phyloP scores from a whole-genome alignment of 1,140 invertebrate genomes.

The Cotesia typhae region DNA sequence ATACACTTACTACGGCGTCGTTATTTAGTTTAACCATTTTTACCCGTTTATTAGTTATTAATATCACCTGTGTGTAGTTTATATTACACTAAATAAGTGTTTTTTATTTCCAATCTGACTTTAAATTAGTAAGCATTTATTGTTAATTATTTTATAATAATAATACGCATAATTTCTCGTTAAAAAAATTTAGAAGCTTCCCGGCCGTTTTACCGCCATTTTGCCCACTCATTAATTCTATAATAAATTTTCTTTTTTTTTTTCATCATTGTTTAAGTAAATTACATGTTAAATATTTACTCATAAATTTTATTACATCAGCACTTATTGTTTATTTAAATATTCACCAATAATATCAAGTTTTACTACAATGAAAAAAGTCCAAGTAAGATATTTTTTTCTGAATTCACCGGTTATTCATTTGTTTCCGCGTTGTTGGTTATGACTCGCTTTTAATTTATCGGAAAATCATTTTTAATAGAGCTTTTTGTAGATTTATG shows the following conservation, averaged over 20 bases:
- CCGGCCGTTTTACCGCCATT: conserved; percentile 47
- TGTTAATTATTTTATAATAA: neutral
- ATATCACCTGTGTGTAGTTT: too few relatives aligned
- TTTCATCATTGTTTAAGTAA: neutral
- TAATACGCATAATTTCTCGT: conserved; percentile 18
- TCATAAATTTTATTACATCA: neutral
- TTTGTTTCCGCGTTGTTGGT: neutral
- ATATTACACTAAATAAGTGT: too few relatives aligned
- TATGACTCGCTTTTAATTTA: neutral
- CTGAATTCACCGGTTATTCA: conserved; percentile 4
- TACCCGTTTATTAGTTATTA: neutral
- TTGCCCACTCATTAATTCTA: conserved; percentile 35
- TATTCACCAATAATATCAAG: conserved; percentile 1
- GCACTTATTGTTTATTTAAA: neutral
- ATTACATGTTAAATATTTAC: neutral
- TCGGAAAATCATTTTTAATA: neutral
- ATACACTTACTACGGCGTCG: neutral
- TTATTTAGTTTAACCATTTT: neutral
- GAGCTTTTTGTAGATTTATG: too few relatives aligned
- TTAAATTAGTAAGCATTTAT: too few relatives aligned
- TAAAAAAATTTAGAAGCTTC: conserved; percentile 18
- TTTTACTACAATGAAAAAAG: conserved; percentile 13
- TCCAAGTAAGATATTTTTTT: conserved; percentile 10
- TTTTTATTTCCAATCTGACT: too few relatives aligned
- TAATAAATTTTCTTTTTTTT: conserved; percentile 14